Conservation (phyloP, 2,113 vertebrate species). For the Plecturocebus donacophilus region DNA sequence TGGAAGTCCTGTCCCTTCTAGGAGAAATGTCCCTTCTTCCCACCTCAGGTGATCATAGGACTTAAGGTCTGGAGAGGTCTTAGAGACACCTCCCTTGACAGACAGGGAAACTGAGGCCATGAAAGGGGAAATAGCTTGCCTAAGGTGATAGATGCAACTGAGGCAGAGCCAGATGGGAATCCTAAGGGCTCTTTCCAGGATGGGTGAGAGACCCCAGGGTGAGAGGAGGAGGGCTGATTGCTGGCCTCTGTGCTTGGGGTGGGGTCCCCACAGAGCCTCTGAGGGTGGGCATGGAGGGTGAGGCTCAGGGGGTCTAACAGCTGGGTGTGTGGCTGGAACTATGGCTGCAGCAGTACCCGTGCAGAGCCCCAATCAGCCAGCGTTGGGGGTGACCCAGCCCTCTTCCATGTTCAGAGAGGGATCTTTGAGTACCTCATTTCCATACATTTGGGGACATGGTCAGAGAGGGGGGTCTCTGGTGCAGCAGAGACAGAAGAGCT, state of each 20-base stretch:
- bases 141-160: neutral
- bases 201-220: neutral
- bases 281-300: neutral
- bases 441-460: neutral
- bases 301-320: neutral
- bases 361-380: neutral
- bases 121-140: neutral
- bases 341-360: neutral
- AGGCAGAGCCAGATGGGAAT: neutral
- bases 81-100: neutral
- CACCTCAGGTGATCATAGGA: neutral
- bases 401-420: neutral
- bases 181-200: neutral
- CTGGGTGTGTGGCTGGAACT: no score
- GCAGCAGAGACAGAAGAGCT: neutral
- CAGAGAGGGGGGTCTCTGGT: neutral
- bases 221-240: neutral
- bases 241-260: neutral
- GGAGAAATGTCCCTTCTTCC: neutral
- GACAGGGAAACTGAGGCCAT: neutral
- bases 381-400: neutral
- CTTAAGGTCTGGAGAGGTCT: neutral
- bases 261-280: neutral
- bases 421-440: neutral
- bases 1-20: neutral